These are phyloP conservation scores for Sciurus vulgaris DNA, from an alignment of 2,797 vertebrate species.

Conservation along the genomic window DNA sequence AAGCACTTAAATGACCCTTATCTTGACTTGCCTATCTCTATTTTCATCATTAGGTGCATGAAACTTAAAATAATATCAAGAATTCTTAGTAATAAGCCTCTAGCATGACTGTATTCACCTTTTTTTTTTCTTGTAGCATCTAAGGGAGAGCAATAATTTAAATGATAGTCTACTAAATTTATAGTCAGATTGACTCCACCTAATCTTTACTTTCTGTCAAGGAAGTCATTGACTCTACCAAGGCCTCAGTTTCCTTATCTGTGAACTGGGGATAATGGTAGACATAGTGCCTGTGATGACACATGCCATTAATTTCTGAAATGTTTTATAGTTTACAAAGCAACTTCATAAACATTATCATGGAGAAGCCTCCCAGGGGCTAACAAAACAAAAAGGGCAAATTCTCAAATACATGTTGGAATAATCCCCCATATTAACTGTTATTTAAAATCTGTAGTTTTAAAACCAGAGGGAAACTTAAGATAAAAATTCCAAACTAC, in stretches of 20 bases:
- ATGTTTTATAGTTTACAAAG: conserved; percentile 22
- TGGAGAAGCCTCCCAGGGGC: background rate
- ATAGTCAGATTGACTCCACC: background rate
- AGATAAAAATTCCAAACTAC: background rate
- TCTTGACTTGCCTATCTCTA: background rate
- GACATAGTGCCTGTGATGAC: background rate
- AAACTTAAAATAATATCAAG: background rate
- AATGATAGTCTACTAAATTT: background rate
- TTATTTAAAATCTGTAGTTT: background rate
- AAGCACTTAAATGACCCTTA: background rate
- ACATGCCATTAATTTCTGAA: conserved; percentile 41
- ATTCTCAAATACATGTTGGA: background rate
- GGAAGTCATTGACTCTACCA: background rate
- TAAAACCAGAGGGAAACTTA: conserved; percentile 12
- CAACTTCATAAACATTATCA: background rate
- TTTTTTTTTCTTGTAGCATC: background rate
- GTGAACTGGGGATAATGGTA: background rate
- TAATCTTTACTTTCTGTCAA: background rate
- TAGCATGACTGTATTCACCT: background rate
- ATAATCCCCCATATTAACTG: conserved; percentile 3
- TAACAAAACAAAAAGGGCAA: conserved; percentile 17
- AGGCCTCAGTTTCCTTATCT: background rate
- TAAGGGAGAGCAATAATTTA: background rate
- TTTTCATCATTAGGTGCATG: background rate
- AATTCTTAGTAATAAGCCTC: background rate